phyloP scores from a whole-genome alignment of 2,113 vertebrate species.

The Terrapene triunguis region DNA sequence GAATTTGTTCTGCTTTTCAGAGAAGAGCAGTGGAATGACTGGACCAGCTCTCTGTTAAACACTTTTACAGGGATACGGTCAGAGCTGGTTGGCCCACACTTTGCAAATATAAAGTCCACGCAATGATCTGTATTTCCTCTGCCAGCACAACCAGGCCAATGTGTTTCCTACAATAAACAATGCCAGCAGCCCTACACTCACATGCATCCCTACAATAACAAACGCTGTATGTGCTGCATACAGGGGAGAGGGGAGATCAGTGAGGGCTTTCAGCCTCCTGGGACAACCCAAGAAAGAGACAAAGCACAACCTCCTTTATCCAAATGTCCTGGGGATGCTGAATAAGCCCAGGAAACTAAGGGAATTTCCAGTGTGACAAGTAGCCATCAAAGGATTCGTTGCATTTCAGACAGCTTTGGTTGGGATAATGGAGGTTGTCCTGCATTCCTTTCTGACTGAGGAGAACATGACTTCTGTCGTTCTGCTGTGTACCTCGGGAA shows the following conservation, averaged over 20 bases:
- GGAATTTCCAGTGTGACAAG: not conserved
- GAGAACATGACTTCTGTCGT: rapidly evolving
- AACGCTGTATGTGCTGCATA: not conserved
- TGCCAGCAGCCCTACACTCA: not conserved
- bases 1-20: not conserved
- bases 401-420: rapidly evolving
- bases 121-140: rapidly evolving
- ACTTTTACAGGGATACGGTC: not conserved
- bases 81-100: not conserved
- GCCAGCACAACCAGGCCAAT: rapidly evolving
- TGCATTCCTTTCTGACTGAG: not conserved
- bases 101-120: not conserved
- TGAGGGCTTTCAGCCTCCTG: not conserved
- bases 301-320: not conserved
- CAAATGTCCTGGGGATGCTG: not conserved
- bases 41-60: not conserved
- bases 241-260: rapidly evolving
- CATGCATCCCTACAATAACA: not conserved
- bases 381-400: not conserved
- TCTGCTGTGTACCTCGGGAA: slow-evolving; percentile 87
- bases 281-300: not conserved
- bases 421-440: not conserved
- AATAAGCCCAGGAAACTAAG: not conserved
- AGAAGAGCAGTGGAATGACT: not conserved
- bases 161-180: not conserved